Evolutionary conservation across 2,888 invertebrate genomes (phyloP), one percentile per base, ranked within the genome.

Genomic region (Caprella mutica): DNA sequence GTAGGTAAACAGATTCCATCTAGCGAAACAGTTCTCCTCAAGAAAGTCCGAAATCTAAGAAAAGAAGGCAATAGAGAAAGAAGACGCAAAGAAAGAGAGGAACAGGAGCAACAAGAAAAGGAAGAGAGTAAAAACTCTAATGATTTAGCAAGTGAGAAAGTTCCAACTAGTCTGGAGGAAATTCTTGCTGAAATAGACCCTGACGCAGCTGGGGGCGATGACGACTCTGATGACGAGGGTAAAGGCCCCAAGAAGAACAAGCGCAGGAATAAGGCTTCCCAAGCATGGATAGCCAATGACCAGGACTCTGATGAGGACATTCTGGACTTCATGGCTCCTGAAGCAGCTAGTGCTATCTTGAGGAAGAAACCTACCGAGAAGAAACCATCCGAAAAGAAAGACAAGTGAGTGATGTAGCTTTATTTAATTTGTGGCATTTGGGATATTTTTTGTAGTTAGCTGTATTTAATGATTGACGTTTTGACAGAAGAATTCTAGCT

Each of bases 271-370:
- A 58, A 48, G 48, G 29, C 48, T 2, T 14, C 48, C 12, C 29
- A 27, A 9, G 48, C 58, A 12, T 58, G 58, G 58, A 54, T 58
- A 4, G 51, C 55, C 17, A n/a, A n/a, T n/a, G 59, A 59, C 26
- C 39, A 24, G 12, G 52, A 38, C 12, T 55, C 39, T 5, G 54
- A 65, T 44, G 61, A 61, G 6, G 56, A 63, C 8, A 89, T 93
- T 68, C 81, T 92, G 33, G 93, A 94, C 72, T 80, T 94, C 69
- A 83, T 85, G 65, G 92, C 92, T 75, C 81, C 86, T 1, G 79
- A 83, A 14, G 83, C 85, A 23, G 58, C 57, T n/a, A 53, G 56
- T 14, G 38, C 57, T 17, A 53, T 64, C 24, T 42, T 62, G 40
- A 61, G 57, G 9, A 53, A 53, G 48, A 61, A 35, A 23, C 61